Base-by-base conservation (phyloP, 2,797 vertebrate species). In the Numenius phaeopus region DNA sequence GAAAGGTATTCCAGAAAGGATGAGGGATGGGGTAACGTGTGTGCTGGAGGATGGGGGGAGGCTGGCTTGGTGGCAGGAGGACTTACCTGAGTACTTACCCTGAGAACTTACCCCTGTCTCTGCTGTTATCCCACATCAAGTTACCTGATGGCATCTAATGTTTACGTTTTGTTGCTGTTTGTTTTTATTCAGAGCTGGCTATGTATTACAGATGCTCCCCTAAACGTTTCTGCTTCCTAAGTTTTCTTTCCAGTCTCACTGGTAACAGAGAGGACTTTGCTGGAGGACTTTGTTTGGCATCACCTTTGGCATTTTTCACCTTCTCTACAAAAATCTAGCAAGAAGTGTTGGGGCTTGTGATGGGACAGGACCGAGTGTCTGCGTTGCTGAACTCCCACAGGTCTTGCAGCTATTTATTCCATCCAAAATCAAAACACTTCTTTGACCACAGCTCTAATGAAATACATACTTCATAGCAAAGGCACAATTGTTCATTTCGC, bases 1-100 rank as follows among this genome's bases (percentile, higher is more conserved):
- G 99, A 98, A 99, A 99, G 99, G 99, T 99, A 99, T 95, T 94
- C 77, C 81, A 95, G 93, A 83, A 77, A 94, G 91, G 78, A 80
- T 0, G 14, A 82, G 97, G 89, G 84, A 92, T 93, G 96, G 89
- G 95, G 87, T 73, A 10, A 79, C 1, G 3, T 62, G 50, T 89
- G 80, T 0, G 15, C 78, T 78, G 87, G 84, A 95, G 96, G 91
- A 94, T 0, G 90, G 94, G 94, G 90, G 80, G 96, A 81, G 84
- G 92, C 57, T 90, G 71, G 83, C 61, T 87, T 65, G 87, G 62
- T 87, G 78, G 77, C 64, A 90, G 62, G 62, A 94, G 75, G 39
- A 55, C 52, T 30, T 54, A 18, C 52, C 52, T 30, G 16, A 54
- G 29, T 54, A 29, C 65, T 15, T 65, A 61, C 39, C 39, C 64